Percentiles rank a stretch among this genome's conserved stretches.
These are phyloP conservation scores for Mactra quadrangularis DNA, from an alignment of 1,140 invertebrate species.

Conservation along the genomic window DNA sequence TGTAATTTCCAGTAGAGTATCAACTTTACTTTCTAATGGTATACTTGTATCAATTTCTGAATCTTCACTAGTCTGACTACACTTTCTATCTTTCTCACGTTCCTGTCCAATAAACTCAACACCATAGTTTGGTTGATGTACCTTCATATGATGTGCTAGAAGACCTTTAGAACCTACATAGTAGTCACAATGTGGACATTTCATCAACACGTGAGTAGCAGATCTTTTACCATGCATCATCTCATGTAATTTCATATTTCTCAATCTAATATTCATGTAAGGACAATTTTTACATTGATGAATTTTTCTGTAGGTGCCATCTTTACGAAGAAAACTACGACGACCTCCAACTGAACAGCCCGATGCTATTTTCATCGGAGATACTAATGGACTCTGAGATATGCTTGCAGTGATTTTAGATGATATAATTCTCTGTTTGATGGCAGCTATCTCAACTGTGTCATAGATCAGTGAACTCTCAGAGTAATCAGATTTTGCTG, in stretches of 20 bases:
- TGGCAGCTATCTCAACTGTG: constrained; percentile 77
- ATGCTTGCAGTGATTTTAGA: constrained; percentile 79
- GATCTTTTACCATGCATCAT: constrained; percentile 89
- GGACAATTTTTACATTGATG: constrained; percentile 94
- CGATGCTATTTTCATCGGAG: constrained; percentile 77
- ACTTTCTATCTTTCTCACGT: constrained; percentile 62
- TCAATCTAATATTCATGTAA: constrained; percentile 88
- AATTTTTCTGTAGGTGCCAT: constrained; percentile 91
- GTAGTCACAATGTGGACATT: constrained; percentile 93
- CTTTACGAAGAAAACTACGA: constrained; percentile 75
- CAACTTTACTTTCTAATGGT: constrained; percentile 71
- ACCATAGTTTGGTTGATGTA: constrained; percentile 85
- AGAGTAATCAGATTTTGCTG: constrained; percentile 77
- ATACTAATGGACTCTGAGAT: constrained; percentile 72
- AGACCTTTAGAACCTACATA: constrained; percentile 91
- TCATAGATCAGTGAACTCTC: constrained; percentile 76
- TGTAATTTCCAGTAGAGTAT: constrained; percentile 78
- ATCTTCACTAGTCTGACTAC: constrained; percentile 43
- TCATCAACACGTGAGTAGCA: constrained; percentile 86
- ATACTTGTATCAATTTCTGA: constrained; percentile 67
- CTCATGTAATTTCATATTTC: constrained; percentile 93
- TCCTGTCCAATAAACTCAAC: constrained; percentile 23
- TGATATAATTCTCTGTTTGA: constrained; percentile 80
- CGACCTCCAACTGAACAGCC: constrained; percentile 72
- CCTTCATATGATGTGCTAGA: constrained; percentile 91